These are phyloP conservation scores for Merluccius polli DNA, from an alignment of 2,797 vertebrate genomes.

Conservation along the genomic window DNA sequence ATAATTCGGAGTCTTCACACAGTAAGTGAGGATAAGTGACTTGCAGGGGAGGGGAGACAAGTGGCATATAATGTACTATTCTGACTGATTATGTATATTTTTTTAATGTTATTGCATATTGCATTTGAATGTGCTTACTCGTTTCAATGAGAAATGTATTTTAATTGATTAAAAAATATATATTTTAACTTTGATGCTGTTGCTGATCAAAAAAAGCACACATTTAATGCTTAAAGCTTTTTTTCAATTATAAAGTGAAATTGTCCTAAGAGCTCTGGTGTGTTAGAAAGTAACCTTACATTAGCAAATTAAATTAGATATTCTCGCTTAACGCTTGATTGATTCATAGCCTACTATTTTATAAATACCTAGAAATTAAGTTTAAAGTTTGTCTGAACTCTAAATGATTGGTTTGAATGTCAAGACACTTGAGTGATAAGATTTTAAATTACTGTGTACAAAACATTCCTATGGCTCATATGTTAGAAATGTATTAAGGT, in stretches of 20 bases:
- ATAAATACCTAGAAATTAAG: no score
- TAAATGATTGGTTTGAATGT: neutral
- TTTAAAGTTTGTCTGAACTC: no score
- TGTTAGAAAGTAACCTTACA: no score
- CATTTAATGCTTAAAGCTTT: no score
- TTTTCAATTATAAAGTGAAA: no score
- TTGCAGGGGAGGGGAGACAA: neutral
- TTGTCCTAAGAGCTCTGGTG: no score
- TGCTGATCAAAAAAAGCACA: no score
- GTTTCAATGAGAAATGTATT: neutral
- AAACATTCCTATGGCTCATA: no score
- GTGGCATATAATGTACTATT: neutral
- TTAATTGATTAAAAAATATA: no score
- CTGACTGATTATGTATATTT: neutral
- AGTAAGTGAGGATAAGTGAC: neutral
- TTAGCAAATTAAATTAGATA: neutral
- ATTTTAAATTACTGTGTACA: no score
- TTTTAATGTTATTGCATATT: neutral
- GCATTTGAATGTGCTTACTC: neutral
- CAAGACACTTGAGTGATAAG: no score
- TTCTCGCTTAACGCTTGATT: neutral
- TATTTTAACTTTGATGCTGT: neutral
- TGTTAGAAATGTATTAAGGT: no score
- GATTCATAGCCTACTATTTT: neutral
- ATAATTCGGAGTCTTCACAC: constrained; percentile 19